Evolutionary conservation across 2,888 invertebrate species (phyloP), one percentile per base, ranked within the genome.

Genomic region (Chymomyza fuscimana): DNA sequence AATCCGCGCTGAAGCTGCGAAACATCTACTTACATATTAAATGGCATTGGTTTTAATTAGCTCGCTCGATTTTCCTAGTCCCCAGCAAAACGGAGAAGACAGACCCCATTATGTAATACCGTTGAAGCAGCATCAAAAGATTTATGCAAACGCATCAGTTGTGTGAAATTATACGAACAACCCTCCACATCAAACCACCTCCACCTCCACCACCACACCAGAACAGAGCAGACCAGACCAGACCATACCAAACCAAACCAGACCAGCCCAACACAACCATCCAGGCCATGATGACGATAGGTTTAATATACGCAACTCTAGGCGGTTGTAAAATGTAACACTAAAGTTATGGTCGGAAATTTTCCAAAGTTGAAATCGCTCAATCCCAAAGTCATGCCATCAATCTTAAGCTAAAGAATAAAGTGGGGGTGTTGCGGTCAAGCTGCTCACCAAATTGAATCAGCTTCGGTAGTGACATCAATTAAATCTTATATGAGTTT

Each of bases 91-190:
- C 16, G 2, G 5, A 54, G 54, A 54, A 16, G 25, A 25, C 58
- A 58, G 58, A 58, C 7, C 10, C 22, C 15, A 58, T 46, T 12
- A 46, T 46, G 40, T 46, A 22, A 19, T 12, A 22, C 6, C 22
- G 12, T 15, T 29, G 25, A 12, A 19, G 58, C 7, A 19, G 58
- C 65, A 60, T 70, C 67, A 63, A 72, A 70, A 77, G 83, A 81
- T 78, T 81, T 81, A 83, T 79, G 72, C 74, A 74, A 83, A 61
- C 81, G 83, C 80, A 82, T 82, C 80, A 80, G 77, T 82, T 83
- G 81, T 58, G 69, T 61, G 62, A 83, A 79, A 81, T 77, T 72
- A 76, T 79, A 71, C 65, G 68, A 71, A 67, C 25, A 58, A 5
- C 29, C 16, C 58, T 22, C 5, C 22, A 46, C 40, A 12, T 10